Percentiles rank a stretch among this genome's conserved stretches.
Conservation (phyloP, 2,113 vertebrate genomes). For the Cyphomyrus discorhynchus region DNA sequence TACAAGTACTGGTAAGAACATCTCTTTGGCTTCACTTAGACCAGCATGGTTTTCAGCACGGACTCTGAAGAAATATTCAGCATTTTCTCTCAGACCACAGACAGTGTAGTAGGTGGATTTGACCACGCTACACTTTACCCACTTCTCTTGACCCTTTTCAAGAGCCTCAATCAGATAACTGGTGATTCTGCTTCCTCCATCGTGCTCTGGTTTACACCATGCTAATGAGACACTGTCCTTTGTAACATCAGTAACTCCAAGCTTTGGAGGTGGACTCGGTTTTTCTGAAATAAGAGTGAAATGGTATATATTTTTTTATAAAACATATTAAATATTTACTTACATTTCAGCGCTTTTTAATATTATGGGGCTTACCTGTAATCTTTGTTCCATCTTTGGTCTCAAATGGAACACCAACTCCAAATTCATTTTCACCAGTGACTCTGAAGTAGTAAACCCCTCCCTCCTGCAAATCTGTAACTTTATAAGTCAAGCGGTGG, state of each 20-base stretch:
- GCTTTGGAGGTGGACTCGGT: conserved; percentile 87
- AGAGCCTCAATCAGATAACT: conserved; percentile 81
- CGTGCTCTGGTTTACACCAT: conserved; percentile 93
- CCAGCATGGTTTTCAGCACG: conserved; percentile 92
- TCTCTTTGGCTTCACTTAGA: conserved; percentile 83
- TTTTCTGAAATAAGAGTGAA: conserved; percentile 70
- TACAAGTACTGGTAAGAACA: conserved; percentile 76
- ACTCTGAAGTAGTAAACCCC: conserved; percentile 90
- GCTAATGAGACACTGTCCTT: conserved; percentile 84
- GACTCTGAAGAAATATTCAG: conserved; percentile 92
- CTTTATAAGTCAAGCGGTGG: conserved; percentile 84
- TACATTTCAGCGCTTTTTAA: background rate
- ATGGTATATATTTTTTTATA: background rate
- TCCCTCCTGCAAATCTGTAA: conserved; percentile 80
- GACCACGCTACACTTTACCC: conserved; percentile 84
- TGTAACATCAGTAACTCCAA: conserved; percentile 79
- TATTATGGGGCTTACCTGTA: conserved; percentile 68
- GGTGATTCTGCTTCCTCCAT: conserved; percentile 88
- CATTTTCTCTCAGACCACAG: conserved; percentile 80
- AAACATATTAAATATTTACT: background rate
- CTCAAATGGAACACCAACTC: conserved; percentile 76
- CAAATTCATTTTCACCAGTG: conserved; percentile 91
- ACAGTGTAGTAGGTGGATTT: conserved; percentile 78
- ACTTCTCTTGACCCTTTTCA: conserved; percentile 94
- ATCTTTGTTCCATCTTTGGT: conserved; percentile 91